Conservation (phyloP, 2,888 invertebrate genomes). For the Tigriopus californicus region DNA sequence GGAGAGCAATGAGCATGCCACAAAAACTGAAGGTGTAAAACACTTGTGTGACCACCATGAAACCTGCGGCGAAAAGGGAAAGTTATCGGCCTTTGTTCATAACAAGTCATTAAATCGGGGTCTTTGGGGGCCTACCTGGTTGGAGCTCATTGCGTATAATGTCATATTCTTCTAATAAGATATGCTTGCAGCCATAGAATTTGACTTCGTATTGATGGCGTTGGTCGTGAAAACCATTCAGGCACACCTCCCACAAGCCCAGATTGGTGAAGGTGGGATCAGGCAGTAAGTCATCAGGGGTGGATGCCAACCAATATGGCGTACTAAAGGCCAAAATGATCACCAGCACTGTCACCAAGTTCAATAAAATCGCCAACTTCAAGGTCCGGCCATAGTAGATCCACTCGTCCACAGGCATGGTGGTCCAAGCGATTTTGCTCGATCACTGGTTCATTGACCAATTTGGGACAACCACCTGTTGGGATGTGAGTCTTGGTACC, state of each 20-base stretch:
- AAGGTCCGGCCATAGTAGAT: neutral
- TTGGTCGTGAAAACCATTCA: conserved; percentile 65
- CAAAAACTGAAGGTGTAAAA: conserved; percentile 77
- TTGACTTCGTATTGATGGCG: conserved; percentile 55
- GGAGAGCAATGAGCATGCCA: conserved; percentile 48
- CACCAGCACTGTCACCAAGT: conserved; percentile 9
- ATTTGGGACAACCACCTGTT: no score
- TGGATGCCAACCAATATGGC: conserved; percentile 24
- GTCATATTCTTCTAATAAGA: conserved; percentile 89
- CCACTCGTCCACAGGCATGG: neutral
- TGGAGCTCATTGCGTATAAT: conserved; percentile 74
- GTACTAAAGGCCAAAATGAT: conserved; percentile 24
- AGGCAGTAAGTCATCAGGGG: conserved; percentile 28
- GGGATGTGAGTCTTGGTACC: no score
- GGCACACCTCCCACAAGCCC: conserved; percentile 89
- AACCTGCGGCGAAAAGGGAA: conserved; percentile 29
- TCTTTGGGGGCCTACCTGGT: conserved; percentile 54
- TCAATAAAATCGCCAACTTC: neutral
- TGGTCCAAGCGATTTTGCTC: no score
- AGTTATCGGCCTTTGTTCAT: neutral
- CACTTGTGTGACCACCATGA: conserved; percentile 83
- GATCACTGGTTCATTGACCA: no score
- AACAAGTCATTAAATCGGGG: conserved; percentile 17
- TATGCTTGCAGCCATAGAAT: conserved; percentile 85
- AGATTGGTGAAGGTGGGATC: conserved; percentile 60